phyloP scores from a whole-genome alignment of 2,888 invertebrate genomes.

The Drosophila kanekoi region DNA sequence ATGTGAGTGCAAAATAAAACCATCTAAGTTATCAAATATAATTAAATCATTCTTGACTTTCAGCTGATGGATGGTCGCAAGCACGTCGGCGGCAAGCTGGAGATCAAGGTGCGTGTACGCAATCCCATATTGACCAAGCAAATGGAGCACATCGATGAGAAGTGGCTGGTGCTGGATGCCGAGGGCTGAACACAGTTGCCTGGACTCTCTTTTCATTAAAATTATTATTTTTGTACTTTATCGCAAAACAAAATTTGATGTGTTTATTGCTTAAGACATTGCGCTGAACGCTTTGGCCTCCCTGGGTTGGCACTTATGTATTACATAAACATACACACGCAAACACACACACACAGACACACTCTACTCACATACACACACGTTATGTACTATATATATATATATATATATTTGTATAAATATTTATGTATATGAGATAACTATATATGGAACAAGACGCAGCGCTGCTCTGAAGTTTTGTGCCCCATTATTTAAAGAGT shows the following conservation, averaged over 20 bases:
- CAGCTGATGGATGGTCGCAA: conserved; percentile 96
- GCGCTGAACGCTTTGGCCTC: conserved; percentile 33
- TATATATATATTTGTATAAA: conserved; percentile 62
- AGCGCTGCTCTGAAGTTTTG: conserved; percentile 56
- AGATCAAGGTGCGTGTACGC: conserved; percentile 93
- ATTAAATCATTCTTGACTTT: conserved; percentile 47
- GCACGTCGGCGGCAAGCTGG: conserved; percentile 94
- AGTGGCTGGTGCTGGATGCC: conserved; percentile 94
- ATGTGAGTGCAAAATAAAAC: conserved; percentile 88
- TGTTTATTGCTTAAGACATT: conserved; percentile 20
- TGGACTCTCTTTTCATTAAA: not conserved
- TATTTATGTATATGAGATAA: conserved; percentile 66
- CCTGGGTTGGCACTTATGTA: conserved; percentile 23
- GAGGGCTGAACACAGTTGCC: conserved; percentile 49
- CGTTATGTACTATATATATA: conserved; percentile 56
- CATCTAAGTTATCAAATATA: not conserved
- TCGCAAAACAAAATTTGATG: conserved; percentile 24
- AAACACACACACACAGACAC: conserved; percentile 19
- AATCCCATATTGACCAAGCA: conserved; percentile 96
- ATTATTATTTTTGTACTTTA: conserved; percentile 7
- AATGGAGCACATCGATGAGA: conserved; percentile 94
- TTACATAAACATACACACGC: conserved; percentile 57
- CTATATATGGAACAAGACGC: conserved; percentile 58
- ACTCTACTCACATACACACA: conserved; percentile 16
- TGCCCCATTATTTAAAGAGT: conserved; percentile 60